phyloP scores from a whole-genome alignment of 2,113 vertebrate species.

The Ploceus nigricollis region DNA sequence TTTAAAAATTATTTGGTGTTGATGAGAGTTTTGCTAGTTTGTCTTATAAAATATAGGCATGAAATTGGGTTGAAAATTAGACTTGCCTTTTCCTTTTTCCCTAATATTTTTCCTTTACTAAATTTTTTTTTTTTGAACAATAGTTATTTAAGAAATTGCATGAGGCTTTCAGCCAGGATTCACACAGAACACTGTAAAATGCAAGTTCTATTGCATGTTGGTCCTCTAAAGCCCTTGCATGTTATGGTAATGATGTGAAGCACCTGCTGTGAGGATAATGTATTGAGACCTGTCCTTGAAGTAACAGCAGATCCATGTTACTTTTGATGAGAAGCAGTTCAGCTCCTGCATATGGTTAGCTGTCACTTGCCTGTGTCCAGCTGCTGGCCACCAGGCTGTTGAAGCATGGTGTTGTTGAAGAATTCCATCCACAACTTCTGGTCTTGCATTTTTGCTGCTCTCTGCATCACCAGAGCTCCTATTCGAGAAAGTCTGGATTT shows the following conservation, averaged over 20 bases:
- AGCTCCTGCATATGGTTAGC: background rate
- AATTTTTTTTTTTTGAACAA: background rate
- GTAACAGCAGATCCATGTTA: background rate
- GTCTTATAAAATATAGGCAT: background rate
- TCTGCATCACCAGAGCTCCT: background rate
- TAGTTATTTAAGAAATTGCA: background rate
- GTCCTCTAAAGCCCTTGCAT: background rate
- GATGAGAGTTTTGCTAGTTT: background rate
- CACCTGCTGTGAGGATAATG: background rate
- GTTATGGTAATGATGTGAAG: background rate
- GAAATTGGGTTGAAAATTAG: background rate
- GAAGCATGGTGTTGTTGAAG: background rate
- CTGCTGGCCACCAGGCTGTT: rapidly evolving
- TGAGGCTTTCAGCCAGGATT: background rate
- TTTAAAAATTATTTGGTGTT: background rate
- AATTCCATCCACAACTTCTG: background rate
- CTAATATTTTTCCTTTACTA: background rate
- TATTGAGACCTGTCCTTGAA: background rate
- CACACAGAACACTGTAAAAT: background rate
- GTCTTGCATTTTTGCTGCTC: background rate
- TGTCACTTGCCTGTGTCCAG: background rate
- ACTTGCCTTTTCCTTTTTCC: background rate
- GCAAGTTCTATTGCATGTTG: background rate
- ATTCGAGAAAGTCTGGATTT: background rate
- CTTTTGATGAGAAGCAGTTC: background rate